Percentiles rank a stretch among this genome's conserved stretches.
These are phyloP conservation scores for Hippocampus comes DNA, from an alignment of 2,113 vertebrate species.

Conservation along the genomic window DNA sequence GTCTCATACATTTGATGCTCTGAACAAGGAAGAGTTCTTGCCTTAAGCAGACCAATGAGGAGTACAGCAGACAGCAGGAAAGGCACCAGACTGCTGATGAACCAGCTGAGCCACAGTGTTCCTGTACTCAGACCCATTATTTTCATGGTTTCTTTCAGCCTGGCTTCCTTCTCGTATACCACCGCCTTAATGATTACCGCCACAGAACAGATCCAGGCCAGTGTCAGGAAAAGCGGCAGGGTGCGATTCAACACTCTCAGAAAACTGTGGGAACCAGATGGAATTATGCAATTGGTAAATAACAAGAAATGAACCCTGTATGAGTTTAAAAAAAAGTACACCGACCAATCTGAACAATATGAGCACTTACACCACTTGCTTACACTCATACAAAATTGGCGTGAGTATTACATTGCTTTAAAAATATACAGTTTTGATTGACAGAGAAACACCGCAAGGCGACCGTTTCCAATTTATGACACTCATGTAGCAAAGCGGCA, in stretches of 20 bases:
- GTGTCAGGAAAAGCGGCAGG: constrained; percentile 85
- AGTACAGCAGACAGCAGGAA: constrained; percentile 80
- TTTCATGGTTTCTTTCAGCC: constrained; percentile 87
- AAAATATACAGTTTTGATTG: no score
- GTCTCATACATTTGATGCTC: background rate
- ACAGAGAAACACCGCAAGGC: no score
- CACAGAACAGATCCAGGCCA: constrained; percentile 92
- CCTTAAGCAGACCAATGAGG: constrained; percentile 84
- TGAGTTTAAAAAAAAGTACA: no score
- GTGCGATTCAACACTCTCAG: constrained; percentile 82
- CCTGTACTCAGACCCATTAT: constrained; percentile 82
- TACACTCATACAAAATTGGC: no score
- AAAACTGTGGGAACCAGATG: constrained; percentile 71
- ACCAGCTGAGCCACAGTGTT: constrained; percentile 88
- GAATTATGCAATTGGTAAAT: no score
- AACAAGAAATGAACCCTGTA: no score
- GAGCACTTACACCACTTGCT: no score
- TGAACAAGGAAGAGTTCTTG: constrained; percentile 28
- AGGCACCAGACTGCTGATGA: constrained; percentile 83
- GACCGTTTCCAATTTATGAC: no score
- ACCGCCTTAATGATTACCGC: constrained; percentile 88
- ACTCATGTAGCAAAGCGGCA: no score
- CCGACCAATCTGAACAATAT: no score
- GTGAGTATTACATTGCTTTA: no score
- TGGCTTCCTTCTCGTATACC: constrained; percentile 87